A percentile compares a stretch with the other conserved stretches of the same genome.
phyloP scores from a whole-genome alignment of 2,888 invertebrate species.

The Plagiodera versicolora region DNA sequence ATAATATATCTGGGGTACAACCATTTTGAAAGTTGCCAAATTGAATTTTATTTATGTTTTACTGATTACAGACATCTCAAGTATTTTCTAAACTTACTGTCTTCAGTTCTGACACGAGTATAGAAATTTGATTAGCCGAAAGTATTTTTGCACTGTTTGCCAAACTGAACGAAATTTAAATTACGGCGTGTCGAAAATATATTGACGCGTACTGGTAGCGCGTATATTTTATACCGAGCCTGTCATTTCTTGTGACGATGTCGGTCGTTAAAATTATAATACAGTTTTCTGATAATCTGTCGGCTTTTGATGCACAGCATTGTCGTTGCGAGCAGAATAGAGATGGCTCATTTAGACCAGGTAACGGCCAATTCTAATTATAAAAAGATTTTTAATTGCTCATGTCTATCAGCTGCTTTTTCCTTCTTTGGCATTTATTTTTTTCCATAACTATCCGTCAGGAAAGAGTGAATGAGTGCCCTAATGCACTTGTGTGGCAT shows the following conservation, averaged over 20 bases:
- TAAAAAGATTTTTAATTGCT: slow-evolving; percentile 55
- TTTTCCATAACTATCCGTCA: slow-evolving; percentile 39
- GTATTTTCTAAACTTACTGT: no score
- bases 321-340: slow-evolving; percentile 48
- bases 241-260: slow-evolving; percentile 32
- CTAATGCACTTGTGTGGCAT: neutral
- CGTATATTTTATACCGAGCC: slow-evolving; percentile 17
- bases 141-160: no score
- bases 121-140: no score
- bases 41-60: no score
- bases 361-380: slow-evolving; percentile 53
- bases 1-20: no score
- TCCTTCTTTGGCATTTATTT: slow-evolving; percentile 43
- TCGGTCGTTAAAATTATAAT: slow-evolving; percentile 50
- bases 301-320: slow-evolving; percentile 50
- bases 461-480: slow-evolving; percentile 27
- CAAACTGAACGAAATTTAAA: no score
- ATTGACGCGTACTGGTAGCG: slow-evolving; percentile 13
- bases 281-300: slow-evolving; percentile 50
- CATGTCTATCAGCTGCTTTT: slow-evolving; percentile 45
- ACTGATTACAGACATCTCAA: no score
- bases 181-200: neutral
- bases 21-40: no score
- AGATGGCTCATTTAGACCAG: slow-evolving; percentile 52
- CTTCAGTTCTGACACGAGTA: no score